Evolutionary conservation across 2,797 vertebrate genomes (phyloP).

Genomic region (Novumbra hubbsi): DNA sequence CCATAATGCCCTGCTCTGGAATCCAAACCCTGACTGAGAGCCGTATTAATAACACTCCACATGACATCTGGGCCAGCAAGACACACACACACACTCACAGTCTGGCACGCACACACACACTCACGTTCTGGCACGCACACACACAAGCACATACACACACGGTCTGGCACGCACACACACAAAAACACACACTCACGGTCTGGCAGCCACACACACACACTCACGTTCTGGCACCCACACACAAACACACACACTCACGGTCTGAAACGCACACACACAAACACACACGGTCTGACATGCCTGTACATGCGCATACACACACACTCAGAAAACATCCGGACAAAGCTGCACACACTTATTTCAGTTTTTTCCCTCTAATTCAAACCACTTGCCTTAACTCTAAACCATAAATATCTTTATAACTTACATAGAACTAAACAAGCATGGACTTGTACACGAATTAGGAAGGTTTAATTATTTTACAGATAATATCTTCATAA

Average conservation of each 20-base stretch:
- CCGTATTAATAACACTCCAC: constrained; percentile 76
- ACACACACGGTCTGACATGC: too few species aligned
- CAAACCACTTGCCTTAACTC: too few species aligned
- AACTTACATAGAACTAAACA: too few species aligned
- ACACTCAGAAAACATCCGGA: too few species aligned
- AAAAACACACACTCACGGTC: constrained; percentile 4
- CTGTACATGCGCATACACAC: too few species aligned
- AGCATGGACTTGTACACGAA: too few species aligned
- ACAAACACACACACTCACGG: constrained; percentile 2
- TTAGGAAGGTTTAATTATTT: too few species aligned
- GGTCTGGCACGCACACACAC: constrained; percentile 36
- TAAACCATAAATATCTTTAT: too few species aligned
- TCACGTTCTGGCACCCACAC: not conserved
- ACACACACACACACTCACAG: constrained; percentile 40
- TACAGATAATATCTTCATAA: too few species aligned
- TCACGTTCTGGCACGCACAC: not conserved
- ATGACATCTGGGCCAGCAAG: constrained; percentile 68
- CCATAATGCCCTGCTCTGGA: constrained; percentile 59
- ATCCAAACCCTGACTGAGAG: constrained; percentile 62
- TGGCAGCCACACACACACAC: constrained; percentile 19
- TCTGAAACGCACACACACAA: not conserved
- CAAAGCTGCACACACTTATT: too few species aligned
- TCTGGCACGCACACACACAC: constrained; percentile 15
- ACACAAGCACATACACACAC: not conserved
- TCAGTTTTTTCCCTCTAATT: too few species aligned